Percentiles rank a stretch among this genome's conserved stretches.
Evolutionary conservation across 2,888 invertebrate genomes (phyloP).

Genomic region (Branchellion lobata): DNA sequence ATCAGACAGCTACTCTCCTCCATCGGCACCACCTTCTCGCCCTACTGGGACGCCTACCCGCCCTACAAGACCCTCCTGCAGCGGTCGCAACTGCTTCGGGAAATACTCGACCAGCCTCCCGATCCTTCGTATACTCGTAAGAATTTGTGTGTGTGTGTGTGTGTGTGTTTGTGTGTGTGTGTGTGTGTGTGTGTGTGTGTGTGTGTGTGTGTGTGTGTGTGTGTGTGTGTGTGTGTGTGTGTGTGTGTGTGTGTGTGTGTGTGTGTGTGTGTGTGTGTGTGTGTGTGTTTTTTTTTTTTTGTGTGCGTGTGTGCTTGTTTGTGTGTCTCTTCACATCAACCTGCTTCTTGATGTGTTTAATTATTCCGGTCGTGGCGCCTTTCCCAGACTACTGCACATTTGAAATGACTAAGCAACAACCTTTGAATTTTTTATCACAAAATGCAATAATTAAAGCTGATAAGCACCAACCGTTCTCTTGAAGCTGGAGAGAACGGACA

Average conservation of each 20-base stretch:
- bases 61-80: constrained; percentile 58
- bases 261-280: not conserved
- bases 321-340: not conserved
- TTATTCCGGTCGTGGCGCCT: too few species aligned
- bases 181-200: not conserved
- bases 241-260: not conserved
- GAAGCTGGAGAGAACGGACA: constrained; percentile 39
- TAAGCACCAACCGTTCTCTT: too few species aligned
- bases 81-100: constrained; percentile 54
- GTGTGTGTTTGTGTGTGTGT: too few species aligned
- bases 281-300: too few species aligned
- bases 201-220: not conserved
- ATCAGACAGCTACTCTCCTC: constrained; percentile 54
- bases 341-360: too few species aligned
- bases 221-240: not conserved
- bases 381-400: too few species aligned
- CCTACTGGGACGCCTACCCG: constrained; percentile 57
- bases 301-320: too few species aligned
- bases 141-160: too few species aligned
- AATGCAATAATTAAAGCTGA: too few species aligned
- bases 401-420: not conserved
- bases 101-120: constrained; percentile 56
- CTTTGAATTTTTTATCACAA: not conserved
- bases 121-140: constrained; percentile 46
- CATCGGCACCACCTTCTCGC: constrained; percentile 55